Conservation (phyloP, 2,113 vertebrate genomes). For the Erpornis zantholeuca region DNA sequence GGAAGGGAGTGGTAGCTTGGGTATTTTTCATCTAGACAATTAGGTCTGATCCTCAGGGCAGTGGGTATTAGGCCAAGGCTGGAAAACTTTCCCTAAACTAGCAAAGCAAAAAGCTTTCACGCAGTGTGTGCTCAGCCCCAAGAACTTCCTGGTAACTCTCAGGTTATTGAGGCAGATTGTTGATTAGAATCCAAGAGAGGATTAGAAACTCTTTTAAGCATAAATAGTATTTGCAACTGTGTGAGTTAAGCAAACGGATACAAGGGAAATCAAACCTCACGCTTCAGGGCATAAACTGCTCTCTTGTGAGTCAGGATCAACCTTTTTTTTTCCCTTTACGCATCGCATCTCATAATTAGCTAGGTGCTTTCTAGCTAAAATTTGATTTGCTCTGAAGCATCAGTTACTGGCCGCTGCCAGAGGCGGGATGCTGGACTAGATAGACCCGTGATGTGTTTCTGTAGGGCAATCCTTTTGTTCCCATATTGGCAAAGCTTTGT, state of each 20-base stretch:
- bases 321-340: background rate
- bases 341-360: conserved; percentile 36
- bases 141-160: conserved; percentile 60
- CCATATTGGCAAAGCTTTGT: background rate
- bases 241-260: conserved; percentile 59
- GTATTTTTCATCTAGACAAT: conserved; percentile 41
- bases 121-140: background rate
- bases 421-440: background rate
- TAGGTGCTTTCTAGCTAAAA: too few species aligned
- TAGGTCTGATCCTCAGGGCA: conserved; percentile 30
- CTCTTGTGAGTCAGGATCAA: conserved; percentile 62
- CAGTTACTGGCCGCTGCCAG: background rate
- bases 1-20: conserved; percentile 17
- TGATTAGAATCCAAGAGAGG: conserved; percentile 63
- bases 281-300: conserved; percentile 65
- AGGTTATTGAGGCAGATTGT: conserved; percentile 55
- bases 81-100: conserved; percentile 26
- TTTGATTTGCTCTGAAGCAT: conserved; percentile 51
- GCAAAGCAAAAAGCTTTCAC: conserved; percentile 33
- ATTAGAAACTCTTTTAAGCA: conserved; percentile 66
- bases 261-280: conserved; percentile 54
- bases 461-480: conserved; percentile 47
- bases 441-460: background rate
- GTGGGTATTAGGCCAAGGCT: conserved; percentile 30
- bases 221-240: conserved; percentile 59